phyloP scores from a whole-genome alignment of 2,888 invertebrate species.

The Notodonta ziczac region DNA sequence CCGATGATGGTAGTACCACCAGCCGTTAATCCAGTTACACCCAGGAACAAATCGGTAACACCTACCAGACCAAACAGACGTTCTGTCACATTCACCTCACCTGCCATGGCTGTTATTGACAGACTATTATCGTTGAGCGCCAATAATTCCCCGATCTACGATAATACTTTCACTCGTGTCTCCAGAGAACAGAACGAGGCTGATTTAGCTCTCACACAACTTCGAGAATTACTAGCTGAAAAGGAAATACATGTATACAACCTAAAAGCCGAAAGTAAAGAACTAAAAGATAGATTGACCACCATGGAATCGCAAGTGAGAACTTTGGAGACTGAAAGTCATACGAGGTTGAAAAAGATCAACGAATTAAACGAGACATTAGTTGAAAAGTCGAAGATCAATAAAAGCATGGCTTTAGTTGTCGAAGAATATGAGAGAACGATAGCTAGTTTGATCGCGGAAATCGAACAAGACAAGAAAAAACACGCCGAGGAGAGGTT shows the following conservation, averaged over 20 bases:
- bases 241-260: conserved; percentile 82
- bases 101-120: conserved; percentile 82
- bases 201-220: conserved; percentile 64
- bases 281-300: conserved; percentile 74
- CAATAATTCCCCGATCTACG: conserved; percentile 60
- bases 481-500: conserved; percentile 80
- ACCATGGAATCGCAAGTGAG: conserved; percentile 69
- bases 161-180: conserved; percentile 49
- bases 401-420: conserved; percentile 86
- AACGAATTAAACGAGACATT: conserved; percentile 69
- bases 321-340: conserved; percentile 62
- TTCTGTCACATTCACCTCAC: conserved; percentile 75
- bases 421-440: conserved; percentile 92
- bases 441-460: conserved; percentile 89
- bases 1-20: conserved; percentile 79
- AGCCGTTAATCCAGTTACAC: conserved; percentile 67
- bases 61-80: conserved; percentile 68
- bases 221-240: conserved; percentile 82
- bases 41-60: conserved; percentile 61
- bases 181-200: conserved; percentile 65
- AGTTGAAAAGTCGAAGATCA: conserved; percentile 71
- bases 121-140: conserved; percentile 75
- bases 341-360: conserved; percentile 64
- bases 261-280: conserved; percentile 77
- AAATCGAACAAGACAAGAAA: conserved; percentile 88